phyloP scores from a whole-genome alignment of 2,113 vertebrate genomes.

The Brachyhypopomus occidentalis region DNA sequence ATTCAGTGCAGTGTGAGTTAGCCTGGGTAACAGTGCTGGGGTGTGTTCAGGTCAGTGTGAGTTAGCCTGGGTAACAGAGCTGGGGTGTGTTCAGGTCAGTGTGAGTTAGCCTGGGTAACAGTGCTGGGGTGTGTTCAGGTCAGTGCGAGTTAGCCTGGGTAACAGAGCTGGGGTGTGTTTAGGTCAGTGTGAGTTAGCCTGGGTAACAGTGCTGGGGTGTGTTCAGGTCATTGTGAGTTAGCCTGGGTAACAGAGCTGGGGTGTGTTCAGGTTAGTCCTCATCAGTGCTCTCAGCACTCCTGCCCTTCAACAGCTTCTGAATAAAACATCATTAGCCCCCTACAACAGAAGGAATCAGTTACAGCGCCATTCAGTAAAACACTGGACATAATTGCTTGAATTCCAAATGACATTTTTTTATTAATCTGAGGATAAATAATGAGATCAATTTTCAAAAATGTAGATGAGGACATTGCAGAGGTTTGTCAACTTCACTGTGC shows the following conservation, averaged over 20 bases:
- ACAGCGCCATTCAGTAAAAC: neutral
- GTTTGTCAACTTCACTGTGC: neutral
- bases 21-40: no score
- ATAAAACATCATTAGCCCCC: neutral
- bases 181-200: no score
- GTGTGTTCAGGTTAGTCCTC: neutral
- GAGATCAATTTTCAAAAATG: conserved; percentile 24
- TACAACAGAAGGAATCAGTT: conserved; percentile 7
- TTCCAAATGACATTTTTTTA: conserved; percentile 6
- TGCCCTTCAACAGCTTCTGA: neutral
- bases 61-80: no score
- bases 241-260: neutral
- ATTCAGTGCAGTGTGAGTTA: no score
- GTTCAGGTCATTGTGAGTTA: no score
- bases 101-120: no score
- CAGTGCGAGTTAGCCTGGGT: no score
- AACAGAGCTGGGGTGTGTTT: no score
- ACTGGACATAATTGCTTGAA: neutral
- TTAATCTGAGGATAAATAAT: neutral
- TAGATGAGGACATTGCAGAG: conserved; percentile 9
- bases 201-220: neutral
- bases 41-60: no score
- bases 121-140: no score
- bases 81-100: no score
- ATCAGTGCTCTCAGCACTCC: neutral